These are phyloP conservation scores for Microcaecilia unicolor DNA, from an alignment of 2,797 vertebrate genomes.

Conservation along the genomic window DNA sequence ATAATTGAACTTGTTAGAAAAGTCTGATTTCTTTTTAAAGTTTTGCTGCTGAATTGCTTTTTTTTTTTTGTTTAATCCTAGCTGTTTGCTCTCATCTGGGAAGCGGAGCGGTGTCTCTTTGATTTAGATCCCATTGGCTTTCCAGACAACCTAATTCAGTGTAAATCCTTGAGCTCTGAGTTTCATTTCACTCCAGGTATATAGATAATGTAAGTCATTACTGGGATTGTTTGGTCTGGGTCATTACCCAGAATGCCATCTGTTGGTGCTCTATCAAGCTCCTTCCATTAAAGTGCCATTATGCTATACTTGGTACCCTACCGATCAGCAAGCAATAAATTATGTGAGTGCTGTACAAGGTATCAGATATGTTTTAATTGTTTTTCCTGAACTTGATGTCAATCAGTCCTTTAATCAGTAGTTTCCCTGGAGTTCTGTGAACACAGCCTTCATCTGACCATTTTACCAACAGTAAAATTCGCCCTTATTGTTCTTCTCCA, in stretches of 20 bases:
- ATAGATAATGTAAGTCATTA: constrained; percentile 37
- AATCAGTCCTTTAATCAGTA: constrained; percentile 25
- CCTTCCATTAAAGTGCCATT: constrained; percentile 40
- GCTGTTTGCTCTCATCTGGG: constrained; percentile 18
- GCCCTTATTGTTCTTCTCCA: too few species aligned
- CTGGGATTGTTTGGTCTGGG: constrained; percentile 29
- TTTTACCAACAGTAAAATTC: constrained; percentile 10
- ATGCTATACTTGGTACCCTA: constrained; percentile 30
- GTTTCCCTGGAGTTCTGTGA: constrained; percentile 31
- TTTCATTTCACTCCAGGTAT: constrained; percentile 36
- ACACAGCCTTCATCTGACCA: constrained; percentile 14
- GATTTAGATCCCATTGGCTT: constrained; percentile 32
- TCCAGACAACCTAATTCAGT: constrained; percentile 3
- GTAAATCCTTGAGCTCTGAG: constrained; percentile 5
- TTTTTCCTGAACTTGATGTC: constrained; percentile 13
- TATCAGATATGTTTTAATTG: constrained; percentile 25
- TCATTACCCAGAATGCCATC: constrained; percentile 39
- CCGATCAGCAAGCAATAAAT: constrained; percentile 37
- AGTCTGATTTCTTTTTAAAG: too few species aligned
- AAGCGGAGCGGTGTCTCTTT: constrained; percentile 14
- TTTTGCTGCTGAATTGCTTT: too few species aligned
- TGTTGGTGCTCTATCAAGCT: constrained; percentile 38
- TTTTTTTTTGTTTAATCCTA: too few species aligned
- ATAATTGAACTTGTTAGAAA: too few species aligned
- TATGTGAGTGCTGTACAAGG: too few species aligned